Evolutionary conservation across 1,140 invertebrate species (phyloP).

Genomic region (Drosophila varians): DNA sequence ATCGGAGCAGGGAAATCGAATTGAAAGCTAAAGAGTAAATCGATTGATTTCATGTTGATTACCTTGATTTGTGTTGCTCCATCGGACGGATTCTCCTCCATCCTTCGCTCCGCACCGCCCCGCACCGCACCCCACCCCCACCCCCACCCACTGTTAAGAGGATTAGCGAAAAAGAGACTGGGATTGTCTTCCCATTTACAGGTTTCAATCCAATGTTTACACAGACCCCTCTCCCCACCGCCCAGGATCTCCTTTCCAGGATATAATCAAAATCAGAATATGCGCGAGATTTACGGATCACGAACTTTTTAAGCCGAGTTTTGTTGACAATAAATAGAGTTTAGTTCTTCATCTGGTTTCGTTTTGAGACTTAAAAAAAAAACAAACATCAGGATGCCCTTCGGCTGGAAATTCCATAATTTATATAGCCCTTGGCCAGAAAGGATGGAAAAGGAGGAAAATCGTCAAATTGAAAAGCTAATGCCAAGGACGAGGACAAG

Average conservation of each 20-base stretch:
- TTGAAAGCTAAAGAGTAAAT: conserved; percentile 65
- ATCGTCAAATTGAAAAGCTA: conserved; percentile 65
- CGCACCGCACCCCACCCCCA: too few relatives aligned
- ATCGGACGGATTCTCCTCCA: not conserved
- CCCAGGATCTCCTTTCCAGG: too few relatives aligned
- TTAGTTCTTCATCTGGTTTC: too few relatives aligned
- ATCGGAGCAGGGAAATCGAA: conserved; percentile 49
- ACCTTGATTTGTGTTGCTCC: conserved; percentile 68
- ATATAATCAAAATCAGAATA: conserved; percentile 22
- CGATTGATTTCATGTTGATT: conserved; percentile 79
- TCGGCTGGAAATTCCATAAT: conserved; percentile 42
- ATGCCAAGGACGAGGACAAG: not conserved
- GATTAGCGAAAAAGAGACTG: conserved; percentile 28
- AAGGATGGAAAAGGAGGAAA: conserved; percentile 31
- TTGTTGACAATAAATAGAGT: not conserved
- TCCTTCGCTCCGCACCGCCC: too few relatives aligned
- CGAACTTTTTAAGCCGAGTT: not conserved
- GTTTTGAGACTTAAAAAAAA: too few relatives aligned
- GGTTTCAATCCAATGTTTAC: conserved; percentile 34
- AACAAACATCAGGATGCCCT: too few relatives aligned
- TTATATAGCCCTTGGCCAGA: conserved; percentile 24
- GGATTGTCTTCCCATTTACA: conserved; percentile 30
- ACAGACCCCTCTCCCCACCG: not conserved
- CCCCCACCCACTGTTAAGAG: too few relatives aligned
- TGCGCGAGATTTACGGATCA: conserved; percentile 25